Evolutionary conservation across 2,797 vertebrate species (phyloP).

Genomic region (Columba guinea): DNA sequence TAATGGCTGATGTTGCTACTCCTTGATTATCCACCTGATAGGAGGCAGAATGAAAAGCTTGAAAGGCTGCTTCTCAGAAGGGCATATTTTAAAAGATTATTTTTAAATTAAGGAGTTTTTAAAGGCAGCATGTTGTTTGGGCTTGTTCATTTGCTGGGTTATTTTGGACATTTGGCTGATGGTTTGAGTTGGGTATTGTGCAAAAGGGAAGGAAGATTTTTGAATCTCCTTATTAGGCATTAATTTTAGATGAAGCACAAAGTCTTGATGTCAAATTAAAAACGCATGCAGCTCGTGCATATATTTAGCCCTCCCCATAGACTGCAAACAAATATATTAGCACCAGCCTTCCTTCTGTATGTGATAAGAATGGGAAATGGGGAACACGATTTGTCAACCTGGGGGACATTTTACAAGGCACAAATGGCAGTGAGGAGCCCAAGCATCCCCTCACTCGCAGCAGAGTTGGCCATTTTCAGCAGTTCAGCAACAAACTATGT

Average conservation of each 20-base stretch:
- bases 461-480: not conserved
- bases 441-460: not conserved
- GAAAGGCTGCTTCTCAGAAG: constrained; percentile 8
- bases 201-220: not conserved
- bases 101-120: constrained; percentile 16
- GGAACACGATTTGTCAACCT: not conserved
- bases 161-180: not conserved
- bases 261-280: not conserved
- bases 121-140: not conserved
- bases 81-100: not conserved
- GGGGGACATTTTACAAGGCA: not conserved
- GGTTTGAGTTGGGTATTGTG: not conserved
- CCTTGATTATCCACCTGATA: not conserved
- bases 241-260: not conserved
- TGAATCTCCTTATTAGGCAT: not conserved
- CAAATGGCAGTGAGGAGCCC: not conserved
- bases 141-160: not conserved
- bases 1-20: not conserved
- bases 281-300: not conserved
- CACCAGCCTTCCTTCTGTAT: not conserved
- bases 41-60: constrained; percentile 38
- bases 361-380: not conserved
- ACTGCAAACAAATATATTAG: not conserved
- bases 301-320: not conserved
- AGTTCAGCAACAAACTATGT: not conserved